phyloP scores from a whole-genome alignment of 2,113 vertebrate species.

The Pteruthius melanotis region DNA sequence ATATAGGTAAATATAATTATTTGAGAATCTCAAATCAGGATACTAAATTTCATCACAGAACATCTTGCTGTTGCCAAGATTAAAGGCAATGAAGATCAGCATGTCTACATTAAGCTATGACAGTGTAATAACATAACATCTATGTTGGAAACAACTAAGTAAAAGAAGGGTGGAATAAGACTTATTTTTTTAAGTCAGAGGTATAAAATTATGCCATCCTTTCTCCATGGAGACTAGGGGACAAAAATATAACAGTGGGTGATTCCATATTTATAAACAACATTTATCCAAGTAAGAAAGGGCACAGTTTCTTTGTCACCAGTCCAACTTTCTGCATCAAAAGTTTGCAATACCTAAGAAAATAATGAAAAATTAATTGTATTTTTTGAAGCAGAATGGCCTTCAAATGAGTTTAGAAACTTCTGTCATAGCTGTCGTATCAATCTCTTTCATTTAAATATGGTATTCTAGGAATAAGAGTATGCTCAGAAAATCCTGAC shows the following conservation, averaged over 20 bases:
- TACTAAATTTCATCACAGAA: background rate
- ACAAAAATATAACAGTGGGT: background rate
- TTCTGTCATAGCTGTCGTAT: background rate
- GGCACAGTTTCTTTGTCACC: background rate
- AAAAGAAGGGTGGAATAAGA: background rate
- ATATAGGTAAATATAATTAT: background rate
- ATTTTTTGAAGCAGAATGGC: background rate
- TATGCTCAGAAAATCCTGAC: background rate
- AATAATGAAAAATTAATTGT: background rate
- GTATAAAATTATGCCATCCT: background rate
- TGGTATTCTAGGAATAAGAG: background rate
- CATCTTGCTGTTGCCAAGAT: background rate
- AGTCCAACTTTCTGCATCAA: background rate
- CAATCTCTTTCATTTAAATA: background rate
- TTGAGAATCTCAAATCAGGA: background rate
- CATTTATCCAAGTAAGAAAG: background rate
- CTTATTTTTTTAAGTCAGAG: background rate
- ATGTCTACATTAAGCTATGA: background rate
- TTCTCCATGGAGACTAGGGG: background rate
- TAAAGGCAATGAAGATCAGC: background rate
- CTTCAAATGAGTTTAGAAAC: background rate
- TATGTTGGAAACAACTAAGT: background rate
- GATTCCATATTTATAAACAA: background rate
- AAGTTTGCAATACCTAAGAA: background rate
- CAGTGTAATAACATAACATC: background rate